Evolutionary conservation across 2,888 invertebrate genomes (phyloP).

Genomic region (Melipona beecheii): DNA sequence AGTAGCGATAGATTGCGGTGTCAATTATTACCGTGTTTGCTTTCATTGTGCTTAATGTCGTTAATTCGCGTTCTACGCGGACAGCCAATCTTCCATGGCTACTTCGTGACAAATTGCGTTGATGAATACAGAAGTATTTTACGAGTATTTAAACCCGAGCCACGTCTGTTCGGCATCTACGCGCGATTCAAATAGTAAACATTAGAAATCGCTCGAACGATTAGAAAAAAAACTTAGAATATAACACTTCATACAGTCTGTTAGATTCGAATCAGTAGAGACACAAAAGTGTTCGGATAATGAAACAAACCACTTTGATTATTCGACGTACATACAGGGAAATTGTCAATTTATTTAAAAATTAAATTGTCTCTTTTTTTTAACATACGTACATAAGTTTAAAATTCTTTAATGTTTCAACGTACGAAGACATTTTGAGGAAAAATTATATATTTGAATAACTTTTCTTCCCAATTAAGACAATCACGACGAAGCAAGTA

Average conservation of each 20-base stretch:
- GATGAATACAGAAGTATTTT: conserved; percentile 4
- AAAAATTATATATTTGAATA: too few species aligned
- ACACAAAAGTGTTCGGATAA: too few species aligned
- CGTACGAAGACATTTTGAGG: too few species aligned
- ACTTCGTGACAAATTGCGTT: conserved; percentile 4
- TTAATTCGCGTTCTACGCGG: conserved; percentile 48
- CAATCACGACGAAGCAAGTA: too few species aligned
- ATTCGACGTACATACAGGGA: too few species aligned
- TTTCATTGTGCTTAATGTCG: conserved; percentile 55
- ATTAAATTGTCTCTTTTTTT: too few species aligned
- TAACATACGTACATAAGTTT: too few species aligned
- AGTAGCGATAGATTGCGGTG: conserved; percentile 32
- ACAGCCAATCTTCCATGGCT: conserved; percentile 33
- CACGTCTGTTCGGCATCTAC: neutral
- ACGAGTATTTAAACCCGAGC: neutral
- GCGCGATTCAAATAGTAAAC: neutral
- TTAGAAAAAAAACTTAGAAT: neutral
- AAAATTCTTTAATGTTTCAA: too few species aligned
- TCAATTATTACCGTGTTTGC: conserved; percentile 55
- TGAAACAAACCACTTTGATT: too few species aligned
- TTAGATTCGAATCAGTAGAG: neutral
- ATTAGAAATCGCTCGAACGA: neutral
- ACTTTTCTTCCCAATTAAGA: too few species aligned
- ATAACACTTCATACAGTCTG: too few species aligned
- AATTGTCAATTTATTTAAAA: too few species aligned